Base-by-base conservation (phyloP, 2,113 vertebrate species). In the Mormyrus iriodes region DNA sequence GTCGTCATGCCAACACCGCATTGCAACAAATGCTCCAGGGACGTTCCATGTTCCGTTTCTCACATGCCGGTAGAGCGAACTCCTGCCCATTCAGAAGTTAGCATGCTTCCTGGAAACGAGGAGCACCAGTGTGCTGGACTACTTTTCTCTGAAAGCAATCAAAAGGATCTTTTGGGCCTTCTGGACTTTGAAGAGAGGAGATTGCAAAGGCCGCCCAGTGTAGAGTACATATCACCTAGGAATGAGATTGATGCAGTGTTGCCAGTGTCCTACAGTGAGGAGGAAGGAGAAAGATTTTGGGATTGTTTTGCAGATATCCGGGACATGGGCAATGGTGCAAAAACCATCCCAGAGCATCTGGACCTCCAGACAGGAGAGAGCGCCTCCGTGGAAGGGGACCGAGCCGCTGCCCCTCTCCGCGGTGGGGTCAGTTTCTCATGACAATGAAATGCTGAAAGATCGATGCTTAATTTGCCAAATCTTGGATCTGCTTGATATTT, bases 141-240 rank as follows among this genome's bases (percentile, higher is more conserved):
- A 76, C 94, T 98, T 35, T 97, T 97, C 0, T 95, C 96, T 0
- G 97, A 98, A 82, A 94, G 93, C 0, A 94, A 96, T 88, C 94
- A 95, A 0, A 96, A 95, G 42, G 96, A 97, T 89, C 85, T 98
- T 89, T 92, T 97, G 52, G 96, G 93, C 35, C 95, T 99, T 52
- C 93, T 99, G 91, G 93, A 93, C 89, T 94, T 91, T 0, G 96
- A 97, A 39, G 95, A 94, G 7, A 90, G 91, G 0, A 0, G 0
- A 49, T 88, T 90, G 46, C 85, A 88, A 5, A 89, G 42, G 92
- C 48, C 24, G 53, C 44, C 86, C 42, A 46, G 79, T 69, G 3
- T 21, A 10, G 24, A 89, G 86, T 88, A 39, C 58, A 42, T 24
- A 87, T 87, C 90, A 1, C 90, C 61, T 82, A 88, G 90, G 73